A percentile compares a stretch with the other conserved stretches of the same genome.
These are phyloP conservation scores for Bovichtus variegatus DNA, from an alignment of 2,797 vertebrate species.

Conservation along the genomic window DNA sequence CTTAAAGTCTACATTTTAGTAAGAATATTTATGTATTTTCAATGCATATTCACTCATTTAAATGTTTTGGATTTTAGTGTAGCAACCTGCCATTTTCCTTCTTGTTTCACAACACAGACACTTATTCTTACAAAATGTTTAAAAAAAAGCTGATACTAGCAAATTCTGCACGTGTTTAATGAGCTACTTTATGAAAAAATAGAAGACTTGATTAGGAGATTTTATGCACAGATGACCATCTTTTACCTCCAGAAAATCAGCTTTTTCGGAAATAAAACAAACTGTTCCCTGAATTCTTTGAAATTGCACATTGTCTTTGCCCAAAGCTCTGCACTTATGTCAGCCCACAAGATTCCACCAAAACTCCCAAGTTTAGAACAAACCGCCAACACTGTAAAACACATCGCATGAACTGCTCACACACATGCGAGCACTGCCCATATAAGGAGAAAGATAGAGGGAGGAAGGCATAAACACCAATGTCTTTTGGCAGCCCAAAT, in stretches of 20 bases:
- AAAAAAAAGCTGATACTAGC: neutral
- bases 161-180: neutral
- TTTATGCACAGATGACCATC: neutral
- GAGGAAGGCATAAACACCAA: slow-evolving; percentile 66
- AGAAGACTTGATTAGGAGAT: neutral
- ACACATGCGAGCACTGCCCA: neutral
- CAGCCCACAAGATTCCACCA: slow-evolving; percentile 23
- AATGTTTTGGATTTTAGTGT: neutral
- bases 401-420: neutral
- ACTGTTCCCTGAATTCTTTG: neutral
- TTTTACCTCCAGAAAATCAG: neutral
- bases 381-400: neutral
- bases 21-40: neutral
- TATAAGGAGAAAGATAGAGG: slow-evolving; percentile 11
- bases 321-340: neutral
- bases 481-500: slow-evolving; percentile 71
- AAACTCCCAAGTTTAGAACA: slow-evolving; percentile 19
- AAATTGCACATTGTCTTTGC: neutral
- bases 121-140: too few species aligned
- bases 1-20: neutral
- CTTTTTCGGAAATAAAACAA: neutral
- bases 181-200: too few species aligned
- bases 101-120: neutral
- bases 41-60: neutral
- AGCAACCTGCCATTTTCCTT: neutral